Evolutionary conservation across 1,140 invertebrate genomes (phyloP).

Genomic region (Laupala kohalensis): DNA sequence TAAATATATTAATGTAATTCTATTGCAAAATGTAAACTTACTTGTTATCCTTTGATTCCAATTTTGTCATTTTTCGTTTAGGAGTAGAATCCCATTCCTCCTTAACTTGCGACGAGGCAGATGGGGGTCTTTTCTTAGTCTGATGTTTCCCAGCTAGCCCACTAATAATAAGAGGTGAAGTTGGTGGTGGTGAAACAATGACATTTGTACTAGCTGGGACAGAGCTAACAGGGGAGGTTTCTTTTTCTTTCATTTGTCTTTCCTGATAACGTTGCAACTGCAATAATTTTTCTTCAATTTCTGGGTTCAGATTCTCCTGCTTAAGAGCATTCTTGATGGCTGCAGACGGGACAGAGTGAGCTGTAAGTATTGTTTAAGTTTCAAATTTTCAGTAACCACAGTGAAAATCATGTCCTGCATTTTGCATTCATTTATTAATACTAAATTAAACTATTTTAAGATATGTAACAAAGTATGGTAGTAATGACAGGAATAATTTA

Average conservation of each 20-base stretch:
- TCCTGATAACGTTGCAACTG: conserved; percentile 79
- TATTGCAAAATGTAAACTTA: conserved; percentile 3
- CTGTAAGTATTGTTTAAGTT: background rate
- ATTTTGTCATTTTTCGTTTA: conserved; percentile 10
- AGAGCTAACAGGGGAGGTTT: conserved; percentile 12
- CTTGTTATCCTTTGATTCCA: conserved; percentile 12
- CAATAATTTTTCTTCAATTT: conserved; percentile 83
- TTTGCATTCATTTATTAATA: background rate
- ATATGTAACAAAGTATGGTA: no score
- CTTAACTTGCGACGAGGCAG: background rate
- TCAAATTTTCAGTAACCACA: background rate
- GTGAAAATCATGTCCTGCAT: background rate
- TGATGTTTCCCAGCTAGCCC: background rate
- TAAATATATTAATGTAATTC: no score
- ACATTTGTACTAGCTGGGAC: conserved; percentile 22
- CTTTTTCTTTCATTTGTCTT: conserved; percentile 51
- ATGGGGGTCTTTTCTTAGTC: conserved; percentile 8
- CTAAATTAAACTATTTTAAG: no score
- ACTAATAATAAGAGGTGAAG: conserved; percentile 10
- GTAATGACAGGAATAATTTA: no score
- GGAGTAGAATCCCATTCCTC: conserved; percentile 14
- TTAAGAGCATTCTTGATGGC: conserved; percentile 71
- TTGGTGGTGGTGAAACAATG: conserved; percentile 18
- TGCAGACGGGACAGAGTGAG: conserved; percentile 25
- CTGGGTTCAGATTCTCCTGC: conserved; percentile 77